phyloP scores from a whole-genome alignment of 2,113 vertebrate species.

The Phaethornis superciliosus region DNA sequence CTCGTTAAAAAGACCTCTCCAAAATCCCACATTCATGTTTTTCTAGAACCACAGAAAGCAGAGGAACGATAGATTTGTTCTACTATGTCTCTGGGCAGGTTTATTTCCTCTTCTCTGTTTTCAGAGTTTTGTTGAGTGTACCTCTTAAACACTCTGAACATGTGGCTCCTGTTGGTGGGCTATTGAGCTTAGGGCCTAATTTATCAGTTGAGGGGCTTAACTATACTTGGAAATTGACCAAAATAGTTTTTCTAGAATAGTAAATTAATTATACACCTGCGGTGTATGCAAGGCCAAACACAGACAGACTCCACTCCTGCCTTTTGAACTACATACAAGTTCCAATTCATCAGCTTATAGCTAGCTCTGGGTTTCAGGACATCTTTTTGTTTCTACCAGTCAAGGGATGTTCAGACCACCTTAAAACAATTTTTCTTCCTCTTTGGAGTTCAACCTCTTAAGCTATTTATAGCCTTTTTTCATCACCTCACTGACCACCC shows the following conservation, averaged over 20 bases:
- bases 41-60: neutral
- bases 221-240: conserved; percentile 12
- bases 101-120: neutral
- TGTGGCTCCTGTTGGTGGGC: neutral
- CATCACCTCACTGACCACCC: conserved; percentile 36
- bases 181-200: neutral
- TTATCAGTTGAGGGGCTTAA: neutral
- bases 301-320: neutral
- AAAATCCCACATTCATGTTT: conserved; percentile 8
- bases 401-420: conserved; percentile 7
- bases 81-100: neutral
- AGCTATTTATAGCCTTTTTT: conserved; percentile 67
- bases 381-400: neutral
- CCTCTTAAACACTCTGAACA: neutral
- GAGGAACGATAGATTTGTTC: neutral
- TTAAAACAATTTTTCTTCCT: conserved; percentile 39
- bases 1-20: conserved; percentile 64
- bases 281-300: neutral
- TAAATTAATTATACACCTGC: neutral
- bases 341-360: neutral
- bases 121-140: neutral
- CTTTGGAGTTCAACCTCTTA: neutral
- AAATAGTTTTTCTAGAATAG: neutral
- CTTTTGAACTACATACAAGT: accelerated
- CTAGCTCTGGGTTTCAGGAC: neutral